A percentile compares a stretch with the other conserved stretches of the same genome.
Conservation (phyloP, 2,113 vertebrate genomes). For the Polypterus senegalus region DNA sequence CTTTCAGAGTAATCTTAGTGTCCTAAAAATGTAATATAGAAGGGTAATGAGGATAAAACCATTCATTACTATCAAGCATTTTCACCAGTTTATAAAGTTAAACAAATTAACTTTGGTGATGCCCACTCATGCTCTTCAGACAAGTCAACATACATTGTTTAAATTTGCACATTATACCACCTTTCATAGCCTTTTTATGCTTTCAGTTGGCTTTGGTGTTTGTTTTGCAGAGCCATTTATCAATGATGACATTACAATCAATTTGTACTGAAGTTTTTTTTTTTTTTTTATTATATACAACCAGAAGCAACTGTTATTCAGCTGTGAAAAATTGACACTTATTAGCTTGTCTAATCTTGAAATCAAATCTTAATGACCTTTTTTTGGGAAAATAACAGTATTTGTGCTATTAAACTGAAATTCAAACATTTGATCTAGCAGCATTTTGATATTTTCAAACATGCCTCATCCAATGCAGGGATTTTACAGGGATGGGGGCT, state of each 20-base stretch:
- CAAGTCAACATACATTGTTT: too few relatives aligned
- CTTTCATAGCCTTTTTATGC: conserved; percentile 54
- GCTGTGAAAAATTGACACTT: too few relatives aligned
- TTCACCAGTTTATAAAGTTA: too few relatives aligned
- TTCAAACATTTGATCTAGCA: conserved; percentile 1
- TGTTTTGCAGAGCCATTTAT: conserved; percentile 49
- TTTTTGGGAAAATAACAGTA: too few relatives aligned
- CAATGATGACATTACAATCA: conserved; percentile 58
- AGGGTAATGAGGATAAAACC: too few relatives aligned
- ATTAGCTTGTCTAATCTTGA: too few relatives aligned
- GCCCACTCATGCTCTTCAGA: conserved; percentile 64
- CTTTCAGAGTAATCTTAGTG: too few relatives aligned
- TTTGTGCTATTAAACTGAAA: too few relatives aligned
- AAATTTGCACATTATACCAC: conserved; percentile 44
- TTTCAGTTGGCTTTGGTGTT: conserved; percentile 53
- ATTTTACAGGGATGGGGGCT: background rate
- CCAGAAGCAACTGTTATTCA: background rate
- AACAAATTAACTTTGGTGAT: conserved; percentile 65
- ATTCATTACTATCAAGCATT: background rate
- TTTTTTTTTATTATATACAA: background rate
- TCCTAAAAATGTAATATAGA: too few relatives aligned
- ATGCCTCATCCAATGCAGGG: conserved; percentile 6
- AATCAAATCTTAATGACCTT: too few relatives aligned
- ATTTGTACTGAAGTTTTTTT: background rate
- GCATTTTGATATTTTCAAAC: conserved; percentile 4